Evolutionary conservation across 2,113 vertebrate species (phyloP), one percentile per base, ranked within the genome.

Genomic region (Xyrauchen texanus): DNA sequence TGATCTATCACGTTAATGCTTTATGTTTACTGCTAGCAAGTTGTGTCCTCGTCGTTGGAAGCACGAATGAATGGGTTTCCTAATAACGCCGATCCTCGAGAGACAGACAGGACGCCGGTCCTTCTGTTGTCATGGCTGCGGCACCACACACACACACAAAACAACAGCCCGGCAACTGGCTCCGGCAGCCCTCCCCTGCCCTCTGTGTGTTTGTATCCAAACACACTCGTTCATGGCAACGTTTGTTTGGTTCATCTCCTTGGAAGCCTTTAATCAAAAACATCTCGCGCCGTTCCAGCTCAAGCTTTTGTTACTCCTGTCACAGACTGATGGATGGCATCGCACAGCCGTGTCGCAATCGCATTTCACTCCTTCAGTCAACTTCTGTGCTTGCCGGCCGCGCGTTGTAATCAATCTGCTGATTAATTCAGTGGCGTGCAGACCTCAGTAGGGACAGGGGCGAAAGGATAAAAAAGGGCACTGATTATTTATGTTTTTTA

Each of bases 201-300:
- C 84, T 86, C 82, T 88, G 84, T 91, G 47, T 34, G 21, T 34
- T 79, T 92, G 89, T 89, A 85, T 89, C 87, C 87, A 93, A 93
- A 92, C 89, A 92, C 87, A 86, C 46, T 11, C 85, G 87, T 89
- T 91, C 92, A 90, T 92, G 90, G 91, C 91, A 92, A 92, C 92
- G 6, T 87, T 82, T 89, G 84, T 91, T 90, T 90, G 88, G 90
- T 88, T 88, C 82, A 69, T 88, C 85, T 88, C 34, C 87, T 85
- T 87, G 85, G 86, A 84, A 90, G 84, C 82, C 83, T 82, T 77
- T 86, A 87, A 88, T 90, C 84, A 86, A 87, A 87, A 87, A 85
- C 87, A 88, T 83, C 80, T 89, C 68, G 49, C 79, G 79, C 70
- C 81, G 62, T 75, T 77, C 67, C 75, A 77, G 80, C 77, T 57